These are phyloP conservation scores for Diloba caeruleocephala DNA, from an alignment of 2,888 invertebrate genomes.

Conservation along the genomic window DNA sequence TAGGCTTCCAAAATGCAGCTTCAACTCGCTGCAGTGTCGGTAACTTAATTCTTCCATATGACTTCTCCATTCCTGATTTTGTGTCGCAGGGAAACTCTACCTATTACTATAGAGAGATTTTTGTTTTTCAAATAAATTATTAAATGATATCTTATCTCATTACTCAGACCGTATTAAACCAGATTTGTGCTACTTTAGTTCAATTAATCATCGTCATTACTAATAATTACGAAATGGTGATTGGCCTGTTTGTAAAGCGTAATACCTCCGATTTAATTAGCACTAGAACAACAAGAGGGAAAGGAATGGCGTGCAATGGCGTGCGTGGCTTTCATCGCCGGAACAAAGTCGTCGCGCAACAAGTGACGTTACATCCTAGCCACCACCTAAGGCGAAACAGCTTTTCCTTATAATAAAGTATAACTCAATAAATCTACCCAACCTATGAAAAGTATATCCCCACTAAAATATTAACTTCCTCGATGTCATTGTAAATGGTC, in stretches of 20 bases:
- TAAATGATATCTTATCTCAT: conserved; percentile 1
- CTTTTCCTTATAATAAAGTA: conserved; percentile 59
- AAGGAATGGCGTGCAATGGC: conserved; percentile 77
- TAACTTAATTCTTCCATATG: too few species aligned
- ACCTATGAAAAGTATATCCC: conserved; percentile 26
- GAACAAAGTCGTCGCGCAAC: conserved; percentile 84
- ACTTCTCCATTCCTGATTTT: too few species aligned
- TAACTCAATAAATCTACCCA: conserved; percentile 37
- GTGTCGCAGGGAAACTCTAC: too few species aligned
- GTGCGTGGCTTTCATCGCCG: conserved; percentile 85
- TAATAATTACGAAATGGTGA: conserved; percentile 44
- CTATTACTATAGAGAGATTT: too few species aligned
- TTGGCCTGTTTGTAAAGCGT: conserved; percentile 48
- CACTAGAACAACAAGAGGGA: conserved; percentile 73
- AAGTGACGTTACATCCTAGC: conserved; percentile 78
- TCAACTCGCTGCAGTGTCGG: too few species aligned
- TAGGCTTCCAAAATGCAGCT: too few species aligned
- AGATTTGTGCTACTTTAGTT: conserved; percentile 8
- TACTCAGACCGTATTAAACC: not conserved
- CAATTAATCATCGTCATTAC: conserved; percentile 33
- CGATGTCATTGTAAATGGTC: conserved; percentile 49
- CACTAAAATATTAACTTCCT: conserved; percentile 26
- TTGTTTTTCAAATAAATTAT: not conserved
- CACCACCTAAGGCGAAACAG: conserved; percentile 68
- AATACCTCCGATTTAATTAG: conserved; percentile 63